These are phyloP conservation scores for Tiliacea citrago DNA, from an alignment of 2,888 invertebrate species.

Conservation along the genomic window DNA sequence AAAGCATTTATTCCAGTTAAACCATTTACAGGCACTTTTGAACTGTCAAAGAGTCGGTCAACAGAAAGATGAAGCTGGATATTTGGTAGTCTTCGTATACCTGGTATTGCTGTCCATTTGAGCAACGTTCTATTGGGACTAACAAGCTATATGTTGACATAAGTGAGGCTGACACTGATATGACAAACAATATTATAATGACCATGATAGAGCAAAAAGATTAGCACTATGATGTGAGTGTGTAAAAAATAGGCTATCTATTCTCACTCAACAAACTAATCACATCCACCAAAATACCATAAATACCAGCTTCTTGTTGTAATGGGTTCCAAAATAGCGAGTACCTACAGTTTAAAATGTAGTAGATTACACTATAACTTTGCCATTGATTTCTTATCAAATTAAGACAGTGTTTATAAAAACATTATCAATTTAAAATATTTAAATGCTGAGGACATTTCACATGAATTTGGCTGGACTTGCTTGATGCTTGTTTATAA, in stretches of 20 bases:
- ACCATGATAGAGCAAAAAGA: conserved; percentile 3
- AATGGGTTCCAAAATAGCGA: background rate
- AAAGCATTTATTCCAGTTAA: background rate
- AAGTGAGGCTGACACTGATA: background rate
- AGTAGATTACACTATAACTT: background rate
- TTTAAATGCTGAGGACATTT: background rate
- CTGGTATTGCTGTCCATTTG: background rate
- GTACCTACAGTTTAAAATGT: too few species aligned
- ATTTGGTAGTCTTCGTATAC: background rate
- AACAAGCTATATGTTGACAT: background rate
- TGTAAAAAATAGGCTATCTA: background rate
- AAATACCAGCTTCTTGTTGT: background rate
- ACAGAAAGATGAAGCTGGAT: background rate
- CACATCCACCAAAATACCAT: background rate
- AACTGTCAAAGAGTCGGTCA: background rate
- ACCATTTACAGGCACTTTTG: background rate
- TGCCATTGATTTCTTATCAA: background rate
- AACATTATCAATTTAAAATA: conserved; percentile 4
- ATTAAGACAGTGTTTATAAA: background rate
- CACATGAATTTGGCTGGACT: background rate
- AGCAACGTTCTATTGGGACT: background rate
- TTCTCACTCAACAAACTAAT: background rate
- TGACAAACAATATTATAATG: background rate
- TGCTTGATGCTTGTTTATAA: background rate
- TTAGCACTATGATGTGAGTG: background rate